Evolutionary conservation across 2,113 vertebrate species (phyloP).

Genomic region (Rhabdornis inornatus): DNA sequence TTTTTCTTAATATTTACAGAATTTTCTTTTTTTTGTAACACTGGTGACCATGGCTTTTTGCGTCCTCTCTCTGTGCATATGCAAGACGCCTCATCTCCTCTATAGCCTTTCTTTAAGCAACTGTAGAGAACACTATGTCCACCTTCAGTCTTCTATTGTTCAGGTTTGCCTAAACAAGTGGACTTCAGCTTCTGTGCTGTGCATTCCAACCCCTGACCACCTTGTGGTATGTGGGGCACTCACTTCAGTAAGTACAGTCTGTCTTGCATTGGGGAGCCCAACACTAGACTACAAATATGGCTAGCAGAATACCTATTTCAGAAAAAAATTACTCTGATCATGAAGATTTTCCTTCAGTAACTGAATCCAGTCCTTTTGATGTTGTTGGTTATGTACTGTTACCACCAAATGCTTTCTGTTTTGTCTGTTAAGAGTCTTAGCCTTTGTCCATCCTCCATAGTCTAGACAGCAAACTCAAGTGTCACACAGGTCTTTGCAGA

Average conservation of each 20-base stretch:
- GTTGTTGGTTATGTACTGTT: neutral
- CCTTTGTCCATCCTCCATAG: neutral
- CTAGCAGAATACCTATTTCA: neutral
- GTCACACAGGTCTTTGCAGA: neutral
- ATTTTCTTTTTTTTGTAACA: neutral
- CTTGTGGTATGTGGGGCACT: neutral
- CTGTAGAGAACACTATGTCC: neutral
- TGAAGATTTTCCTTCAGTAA: neutral
- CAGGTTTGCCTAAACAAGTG: neutral
- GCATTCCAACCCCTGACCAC: rapidly evolving
- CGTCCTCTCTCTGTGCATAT: neutral
- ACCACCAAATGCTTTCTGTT: rapidly evolving
- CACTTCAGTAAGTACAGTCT: neutral
- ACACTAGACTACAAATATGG: neutral
- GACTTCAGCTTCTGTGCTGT: neutral
- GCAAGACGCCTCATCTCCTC: rapidly evolving
- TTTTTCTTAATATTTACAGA: neutral
- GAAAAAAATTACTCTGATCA: neutral
- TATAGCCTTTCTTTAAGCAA: neutral
- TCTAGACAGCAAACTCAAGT: neutral
- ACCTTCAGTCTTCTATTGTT: neutral
- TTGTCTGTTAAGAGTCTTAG: neutral
- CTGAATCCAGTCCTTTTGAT: neutral
- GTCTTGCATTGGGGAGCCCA: neutral
- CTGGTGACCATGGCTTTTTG: neutral